Evolutionary conservation across 2,113 vertebrate species (phyloP), one percentile per base, ranked within the genome.

Genomic region (Zosterops lateralis): DNA sequence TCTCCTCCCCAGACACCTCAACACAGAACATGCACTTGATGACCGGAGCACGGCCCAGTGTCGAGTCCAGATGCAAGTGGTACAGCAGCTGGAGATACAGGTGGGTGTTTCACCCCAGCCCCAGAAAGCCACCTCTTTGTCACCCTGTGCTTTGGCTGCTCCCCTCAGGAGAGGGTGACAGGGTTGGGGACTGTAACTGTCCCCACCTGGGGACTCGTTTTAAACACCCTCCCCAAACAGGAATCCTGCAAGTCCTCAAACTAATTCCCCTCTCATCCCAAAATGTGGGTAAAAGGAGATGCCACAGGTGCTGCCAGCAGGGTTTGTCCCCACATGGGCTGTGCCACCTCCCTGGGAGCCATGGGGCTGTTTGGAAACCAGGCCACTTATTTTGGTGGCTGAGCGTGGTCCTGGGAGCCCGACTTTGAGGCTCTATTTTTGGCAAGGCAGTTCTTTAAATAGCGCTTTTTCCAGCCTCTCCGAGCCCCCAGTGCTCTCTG

Each of bases 11-110:
- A 99, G 99, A 98, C 99, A 99, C 98, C 99, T 99, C 98, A 99
- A 99, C 97, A 99, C 98, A 29, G 99, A 99, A 95, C 99, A 99
- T 24, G 99, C 99, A 96, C 98, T 99, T 87, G 99, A 99, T 22
- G 99, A 99, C 98, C 98, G 99, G 94, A 99, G 99, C 97, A 99
- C 99, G 6, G 99, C 99, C 88, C 99, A 99, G 98, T 99, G 99
- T 97, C 97, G 99, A 94, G 99, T 99, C 75, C 99, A 99, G 98
- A 99, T 99, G 99, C 99, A 99, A 97, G 99, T 99, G 97, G 99
- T 99, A 68, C 99, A 99, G 97, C 99, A 99, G 97, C 98, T 99
- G 98, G 99, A 99, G 97, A 99, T 99, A 96, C 99, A 99, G 99
- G 99, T 99, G 94, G 66, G 98, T 93, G 17, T 54, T 2, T 25